Percentiles rank a stretch among this genome's conserved stretches.
These are phyloP conservation scores for Heterohyrax brucei DNA, from an alignment of 2,797 vertebrate species.

Conservation along the genomic window DNA sequence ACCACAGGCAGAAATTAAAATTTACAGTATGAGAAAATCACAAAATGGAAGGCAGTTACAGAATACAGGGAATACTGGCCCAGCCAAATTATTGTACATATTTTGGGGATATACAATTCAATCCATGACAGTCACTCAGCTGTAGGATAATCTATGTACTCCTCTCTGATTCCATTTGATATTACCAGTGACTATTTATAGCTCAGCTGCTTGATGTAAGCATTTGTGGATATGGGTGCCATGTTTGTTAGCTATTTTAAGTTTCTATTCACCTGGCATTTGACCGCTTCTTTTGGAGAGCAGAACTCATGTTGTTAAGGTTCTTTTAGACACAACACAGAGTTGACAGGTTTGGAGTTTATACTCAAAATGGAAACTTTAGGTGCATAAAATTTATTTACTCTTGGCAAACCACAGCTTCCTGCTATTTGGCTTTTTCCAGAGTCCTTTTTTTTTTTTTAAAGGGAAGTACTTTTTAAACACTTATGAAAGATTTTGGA, in stretches of 20 bases:
- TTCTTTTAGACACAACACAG: slow-evolving; percentile 61
- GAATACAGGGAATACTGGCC: no score
- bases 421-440: slow-evolving; percentile 70
- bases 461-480: slow-evolving; percentile 71
- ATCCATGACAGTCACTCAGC: background rate
- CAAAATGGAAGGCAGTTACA: no score
- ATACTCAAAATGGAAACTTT: slow-evolving; percentile 72
- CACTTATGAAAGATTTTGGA: slow-evolving; percentile 53
- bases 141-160: background rate
- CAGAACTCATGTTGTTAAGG: slow-evolving; percentile 32
- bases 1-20: no score
- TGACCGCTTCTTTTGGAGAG: slow-evolving; percentile 68
- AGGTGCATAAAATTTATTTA: slow-evolving; percentile 75
- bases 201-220: background rate
- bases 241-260: background rate
- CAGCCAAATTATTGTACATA: no score
- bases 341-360: slow-evolving; percentile 70
- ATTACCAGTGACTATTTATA: background rate
- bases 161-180: background rate
- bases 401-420: slow-evolving; percentile 70
- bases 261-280: slow-evolving; percentile 41
- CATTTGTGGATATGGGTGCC: background rate
- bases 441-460: background rate
- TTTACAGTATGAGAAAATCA: no score
- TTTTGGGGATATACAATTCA: no score